Conservation (phyloP, 2,797 vertebrate species). For the Pagetopsis macropterus region DNA sequence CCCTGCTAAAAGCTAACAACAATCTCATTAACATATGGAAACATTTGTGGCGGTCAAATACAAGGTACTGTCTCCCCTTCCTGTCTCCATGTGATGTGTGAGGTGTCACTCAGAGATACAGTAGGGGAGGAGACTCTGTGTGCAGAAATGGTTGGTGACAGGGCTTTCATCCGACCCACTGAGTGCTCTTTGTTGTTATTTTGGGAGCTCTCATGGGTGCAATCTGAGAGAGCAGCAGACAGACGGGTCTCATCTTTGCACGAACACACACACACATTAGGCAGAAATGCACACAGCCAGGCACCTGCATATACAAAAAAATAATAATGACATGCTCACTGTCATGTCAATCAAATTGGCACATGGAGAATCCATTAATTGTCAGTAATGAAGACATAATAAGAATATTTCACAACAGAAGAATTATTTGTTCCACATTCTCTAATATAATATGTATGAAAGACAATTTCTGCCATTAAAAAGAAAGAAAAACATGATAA, state of each 20-base stretch:
- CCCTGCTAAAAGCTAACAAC: constrained; percentile 35
- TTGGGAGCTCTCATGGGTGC: constrained; percentile 81
- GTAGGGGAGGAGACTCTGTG: constrained; percentile 72
- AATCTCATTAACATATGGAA: constrained; percentile 59
- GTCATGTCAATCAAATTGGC: constrained; percentile 62
- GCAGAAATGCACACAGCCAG: constrained; percentile 23
- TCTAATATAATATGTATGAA: not conserved
- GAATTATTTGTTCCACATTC: constrained; percentile 17
- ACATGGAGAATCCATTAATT: constrained; percentile 26
- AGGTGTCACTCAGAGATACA: constrained; percentile 71
- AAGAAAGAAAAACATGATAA: not conserved
- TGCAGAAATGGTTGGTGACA: constrained; percentile 80
- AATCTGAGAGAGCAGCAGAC: constrained; percentile 78
- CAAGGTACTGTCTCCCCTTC: constrained; percentile 47
- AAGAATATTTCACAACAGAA: constrained; percentile 15
- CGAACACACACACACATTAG: constrained; percentile 21
- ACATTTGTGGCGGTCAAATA: constrained; percentile 74
- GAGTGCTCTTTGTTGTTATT: constrained; percentile 85
- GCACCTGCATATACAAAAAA: constrained; percentile 35
- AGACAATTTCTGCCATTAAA: not conserved
- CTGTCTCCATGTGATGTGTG: constrained; percentile 61
- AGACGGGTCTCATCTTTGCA: constrained; percentile 73
- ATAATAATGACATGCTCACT: constrained; percentile 49
- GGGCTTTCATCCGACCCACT: constrained; percentile 83
- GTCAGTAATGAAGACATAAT: constrained; percentile 34